These are phyloP conservation scores for Drosophila nigromelanica DNA, from an alignment of 1,140 invertebrate genomes.

Conservation along the genomic window DNA sequence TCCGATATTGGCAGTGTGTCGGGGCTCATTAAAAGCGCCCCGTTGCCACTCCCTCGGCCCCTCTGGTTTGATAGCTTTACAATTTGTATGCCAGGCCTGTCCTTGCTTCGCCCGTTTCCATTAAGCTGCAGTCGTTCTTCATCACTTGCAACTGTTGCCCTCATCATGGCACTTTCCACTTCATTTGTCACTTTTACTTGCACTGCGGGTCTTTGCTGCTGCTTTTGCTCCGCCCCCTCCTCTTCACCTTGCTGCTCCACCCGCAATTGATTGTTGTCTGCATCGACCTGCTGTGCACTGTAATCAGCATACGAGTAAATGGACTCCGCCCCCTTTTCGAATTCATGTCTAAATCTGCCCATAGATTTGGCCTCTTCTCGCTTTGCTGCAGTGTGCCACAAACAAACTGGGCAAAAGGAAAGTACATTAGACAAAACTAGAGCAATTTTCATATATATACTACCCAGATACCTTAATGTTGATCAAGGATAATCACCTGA, in stretches of 20 bases:
- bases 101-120: slow-evolving; percentile 37
- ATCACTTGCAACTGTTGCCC: slow-evolving; percentile 19
- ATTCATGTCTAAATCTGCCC: slow-evolving; percentile 16
- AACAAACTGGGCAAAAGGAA: slow-evolving; percentile 69
- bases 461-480: slow-evolving; percentile 3
- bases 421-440: slow-evolving; percentile 64
- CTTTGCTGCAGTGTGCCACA: slow-evolving; percentile 71
- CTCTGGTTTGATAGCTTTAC: slow-evolving; percentile 27
- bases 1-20: slow-evolving; percentile 59
- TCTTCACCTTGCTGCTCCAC: slow-evolving; percentile 5
- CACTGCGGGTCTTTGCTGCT: slow-evolving; percentile 61
- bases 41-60: neutral
- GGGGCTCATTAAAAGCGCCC: slow-evolving; percentile 36
- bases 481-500: slow-evolving; percentile 69
- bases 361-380: slow-evolving; percentile 32
- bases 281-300: slow-evolving; percentile 48
- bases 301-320: slow-evolving; percentile 57
- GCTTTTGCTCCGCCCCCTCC: neutral
- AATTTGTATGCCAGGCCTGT: slow-evolving; percentile 60
- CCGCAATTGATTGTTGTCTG: slow-evolving; percentile 74
- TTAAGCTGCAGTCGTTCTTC: slow-evolving; percentile 28
- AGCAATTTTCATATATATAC: slow-evolving; percentile 14
- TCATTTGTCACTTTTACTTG: slow-evolving; percentile 82
- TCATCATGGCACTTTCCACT: slow-evolving; percentile 70
- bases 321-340: slow-evolving; percentile 1